Evolutionary conservation across 2,113 vertebrate genomes (phyloP), one percentile per base, ranked within the genome.

Genomic region (Delphinus delphis): DNA sequence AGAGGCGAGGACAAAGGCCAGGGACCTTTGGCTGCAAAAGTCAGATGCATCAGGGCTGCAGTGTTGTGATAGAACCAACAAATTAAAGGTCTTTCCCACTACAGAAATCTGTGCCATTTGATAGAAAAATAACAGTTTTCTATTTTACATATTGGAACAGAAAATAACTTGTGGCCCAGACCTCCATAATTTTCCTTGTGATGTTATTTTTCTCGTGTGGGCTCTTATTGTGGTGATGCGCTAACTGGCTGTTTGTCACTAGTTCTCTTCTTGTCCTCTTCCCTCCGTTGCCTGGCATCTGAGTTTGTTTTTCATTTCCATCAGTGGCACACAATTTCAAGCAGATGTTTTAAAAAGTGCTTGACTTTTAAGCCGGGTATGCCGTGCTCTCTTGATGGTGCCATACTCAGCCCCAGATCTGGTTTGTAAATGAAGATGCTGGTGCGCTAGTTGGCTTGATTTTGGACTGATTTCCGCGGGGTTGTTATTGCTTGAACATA

Each of bases 311-410:
- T 97, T 90, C 76, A 38, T 94, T 86, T 97, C 96, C 94, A 90
- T 98, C 97, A 96, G 74, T 20, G 28, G 96, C 90, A 70, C 71
- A 90, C 70, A 62, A 90, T 98, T 92, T 94, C 84, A 84, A 97
- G 96, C 97, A 98, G 96, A 97, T 97, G 97, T 98, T 98, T 90
- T 97, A 38, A 62, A 94, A 97, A 97, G 97, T 71, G 88, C 96
- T 97, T 98, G 97, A 98, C 97, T 97, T 97, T 97, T 96, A 95
- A 95, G 95, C 88, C 80, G 94, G 93, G 93, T 63, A 3, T 28
- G 60, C 60, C 31, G 70, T 81, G 74, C 95, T 81, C 94, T 96
- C 96, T 96, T 85, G 84, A 96, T 1, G 3, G 77, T 13, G 41
- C 36, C 6, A 11, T 7, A 77, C 94, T 95, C 79, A 92, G 81